A percentile compares a stretch with the other conserved stretches of the same genome.
These are phyloP conservation scores for Aurelia aurita complex sp. Pacific DNA, from an alignment of 30 jellyfish, hydroid and myxozoan species.

Conservation along the genomic window DNA sequence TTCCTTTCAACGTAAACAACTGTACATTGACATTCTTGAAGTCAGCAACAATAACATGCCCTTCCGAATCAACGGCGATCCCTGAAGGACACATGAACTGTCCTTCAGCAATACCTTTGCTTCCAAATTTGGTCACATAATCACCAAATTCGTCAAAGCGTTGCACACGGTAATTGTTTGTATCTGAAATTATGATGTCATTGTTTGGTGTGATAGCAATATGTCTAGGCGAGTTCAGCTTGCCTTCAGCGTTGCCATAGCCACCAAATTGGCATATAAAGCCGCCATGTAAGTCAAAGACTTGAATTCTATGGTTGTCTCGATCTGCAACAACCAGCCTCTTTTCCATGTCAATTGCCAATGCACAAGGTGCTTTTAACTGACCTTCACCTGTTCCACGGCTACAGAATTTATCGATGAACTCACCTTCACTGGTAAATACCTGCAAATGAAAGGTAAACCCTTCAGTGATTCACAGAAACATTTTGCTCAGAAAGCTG, in stretches of 20 bases:
- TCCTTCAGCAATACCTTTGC: slow-evolving; percentile 90
- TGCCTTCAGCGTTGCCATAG: slow-evolving; percentile 90
- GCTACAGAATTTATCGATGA: slow-evolving; percentile 70
- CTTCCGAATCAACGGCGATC: slow-evolving; percentile 87
- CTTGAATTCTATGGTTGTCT: slow-evolving; percentile 92
- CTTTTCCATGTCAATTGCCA: slow-evolving; percentile 79
- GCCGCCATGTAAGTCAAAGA: slow-evolving; percentile 83
- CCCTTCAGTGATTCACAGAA: no score
- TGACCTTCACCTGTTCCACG: slow-evolving; percentile 96
- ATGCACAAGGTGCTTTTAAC: slow-evolving; percentile 91
- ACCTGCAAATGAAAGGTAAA: slow-evolving; percentile 36
- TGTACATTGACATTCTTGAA: slow-evolving; percentile 90
- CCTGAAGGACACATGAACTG: slow-evolving; percentile 98
- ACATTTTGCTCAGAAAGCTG: no score
- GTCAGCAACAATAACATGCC: slow-evolving; percentile 91
- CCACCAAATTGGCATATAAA: slow-evolving; percentile 85
- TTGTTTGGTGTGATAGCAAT: slow-evolving; percentile 67
- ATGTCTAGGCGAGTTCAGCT: slow-evolving; percentile 93
- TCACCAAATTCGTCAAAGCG: slow-evolving; percentile 74
- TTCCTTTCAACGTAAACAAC: slow-evolving; percentile 74
- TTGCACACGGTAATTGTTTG: slow-evolving; percentile 90
- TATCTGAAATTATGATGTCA: slow-evolving; percentile 84
- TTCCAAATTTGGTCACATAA: slow-evolving; percentile 76
- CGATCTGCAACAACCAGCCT: slow-evolving; percentile 92
- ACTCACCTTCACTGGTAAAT: slow-evolving; percentile 76